These are phyloP conservation scores for Mellilla xanthometata DNA, from an alignment of 2,888 invertebrate species.

Conservation along the genomic window DNA sequence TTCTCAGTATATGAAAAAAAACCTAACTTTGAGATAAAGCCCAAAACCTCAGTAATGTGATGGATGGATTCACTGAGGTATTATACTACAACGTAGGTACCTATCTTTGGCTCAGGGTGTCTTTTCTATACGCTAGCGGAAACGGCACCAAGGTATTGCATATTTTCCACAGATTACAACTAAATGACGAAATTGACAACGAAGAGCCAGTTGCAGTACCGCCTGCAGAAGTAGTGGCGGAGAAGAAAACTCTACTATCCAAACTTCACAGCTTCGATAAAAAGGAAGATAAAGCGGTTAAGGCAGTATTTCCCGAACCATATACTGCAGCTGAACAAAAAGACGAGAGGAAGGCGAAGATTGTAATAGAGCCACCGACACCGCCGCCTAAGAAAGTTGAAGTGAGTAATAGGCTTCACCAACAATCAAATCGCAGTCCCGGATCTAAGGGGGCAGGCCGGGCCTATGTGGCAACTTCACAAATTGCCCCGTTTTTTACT, in stretches of 20 bases:
- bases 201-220: conserved; percentile 52
- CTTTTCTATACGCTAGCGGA: no score
- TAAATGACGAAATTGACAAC: conserved; percentile 53
- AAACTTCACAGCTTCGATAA: conserved; percentile 69
- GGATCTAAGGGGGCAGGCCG: no score
- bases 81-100: no score
- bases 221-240: conserved; percentile 66
- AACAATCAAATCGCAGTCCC: no score
- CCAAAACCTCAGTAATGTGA: no score
- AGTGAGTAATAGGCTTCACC: conserved; percentile 37
- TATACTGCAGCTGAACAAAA: conserved; percentile 10
- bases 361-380: conserved; percentile 42
- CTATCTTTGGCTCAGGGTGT: no score
- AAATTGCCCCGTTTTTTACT: no score
- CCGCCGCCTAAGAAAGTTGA: conserved; percentile 58
- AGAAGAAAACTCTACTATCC: conserved; percentile 65
- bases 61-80: no score
- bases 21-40: no score
- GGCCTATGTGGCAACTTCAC: no score
- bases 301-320: conserved; percentile 10
- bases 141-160: no score
- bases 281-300: conserved; percentile 46
- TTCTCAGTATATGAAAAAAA: no score
- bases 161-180: conserved; percentile 57
- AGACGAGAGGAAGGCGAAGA: conserved; percentile 10